Evolutionary conservation across 2,113 vertebrate species (phyloP).

Genomic region (Scomber japonicus): DNA sequence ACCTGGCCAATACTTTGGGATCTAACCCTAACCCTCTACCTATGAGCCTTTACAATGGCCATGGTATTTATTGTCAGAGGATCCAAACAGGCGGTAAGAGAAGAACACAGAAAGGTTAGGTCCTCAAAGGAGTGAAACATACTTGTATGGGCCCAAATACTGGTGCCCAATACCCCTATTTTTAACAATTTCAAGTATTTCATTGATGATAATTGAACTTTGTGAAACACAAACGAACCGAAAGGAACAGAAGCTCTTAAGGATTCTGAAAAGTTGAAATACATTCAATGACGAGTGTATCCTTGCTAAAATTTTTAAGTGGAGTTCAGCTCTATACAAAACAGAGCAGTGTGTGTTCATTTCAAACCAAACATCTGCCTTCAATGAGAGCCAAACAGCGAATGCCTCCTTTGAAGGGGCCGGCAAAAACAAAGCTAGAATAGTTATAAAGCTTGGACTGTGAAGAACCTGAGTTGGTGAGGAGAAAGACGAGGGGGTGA

Average conservation of each 20-base stretch:
- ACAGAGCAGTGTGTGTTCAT: not conserved
- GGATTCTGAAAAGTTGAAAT: not conserved
- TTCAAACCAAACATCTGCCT: slow-evolving; percentile 5
- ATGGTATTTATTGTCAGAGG: too few species aligned
- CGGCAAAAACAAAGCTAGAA: not conserved
- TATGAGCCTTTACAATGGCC: too few species aligned
- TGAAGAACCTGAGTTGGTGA: not conserved
- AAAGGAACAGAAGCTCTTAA: not conserved
- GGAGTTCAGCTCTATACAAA: not conserved
- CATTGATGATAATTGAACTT: not conserved
- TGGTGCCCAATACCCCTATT: too few species aligned
- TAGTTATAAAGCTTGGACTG: not conserved
- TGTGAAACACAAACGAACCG: not conserved
- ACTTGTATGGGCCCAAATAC: too few species aligned
- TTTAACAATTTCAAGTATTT: not conserved
- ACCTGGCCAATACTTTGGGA: too few species aligned
- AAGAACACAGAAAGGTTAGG: too few species aligned
- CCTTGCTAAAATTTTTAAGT: not conserved
- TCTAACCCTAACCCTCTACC: too few species aligned
- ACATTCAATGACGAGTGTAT: not conserved
- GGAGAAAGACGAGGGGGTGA: not conserved
- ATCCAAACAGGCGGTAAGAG: too few species aligned
- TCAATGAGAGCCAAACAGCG: not conserved
- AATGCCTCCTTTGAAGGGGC: not conserved
- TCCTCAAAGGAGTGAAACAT: too few species aligned